These are phyloP conservation scores for Enteromius trimaculatus DNA, from an alignment of 2,797 vertebrate genomes.

Conservation along the genomic window DNA sequence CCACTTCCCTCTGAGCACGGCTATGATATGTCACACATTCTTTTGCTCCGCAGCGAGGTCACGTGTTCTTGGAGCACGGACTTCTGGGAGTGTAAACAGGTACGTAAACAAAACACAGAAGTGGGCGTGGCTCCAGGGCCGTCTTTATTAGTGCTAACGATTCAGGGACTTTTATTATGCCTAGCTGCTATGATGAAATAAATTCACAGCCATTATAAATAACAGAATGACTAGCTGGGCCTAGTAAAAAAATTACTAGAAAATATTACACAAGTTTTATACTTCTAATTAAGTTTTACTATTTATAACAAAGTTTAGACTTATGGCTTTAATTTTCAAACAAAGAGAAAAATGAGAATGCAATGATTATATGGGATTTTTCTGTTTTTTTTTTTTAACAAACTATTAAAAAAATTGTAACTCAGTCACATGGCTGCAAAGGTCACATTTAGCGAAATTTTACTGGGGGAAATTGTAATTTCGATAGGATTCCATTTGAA, in stretches of 20 bases:
- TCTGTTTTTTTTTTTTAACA: not conserved
- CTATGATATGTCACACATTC: conserved; percentile 76
- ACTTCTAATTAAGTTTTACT: not conserved
- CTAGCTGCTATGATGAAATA: not conserved
- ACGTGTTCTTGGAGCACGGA: conserved; percentile 78
- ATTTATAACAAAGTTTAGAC: not conserved
- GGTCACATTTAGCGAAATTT: not conserved
- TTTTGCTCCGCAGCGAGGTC: conserved; percentile 80
- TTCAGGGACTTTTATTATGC: conserved; percentile 3
- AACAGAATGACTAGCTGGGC: not conserved
- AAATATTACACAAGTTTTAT: not conserved
- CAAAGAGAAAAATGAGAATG: not conserved
- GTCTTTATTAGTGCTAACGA: conserved; percentile 57
- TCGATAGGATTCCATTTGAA: not conserved
- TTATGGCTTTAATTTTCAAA: conserved; percentile 8
- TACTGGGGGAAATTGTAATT: not conserved
- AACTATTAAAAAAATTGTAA: not conserved
- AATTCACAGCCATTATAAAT: not conserved
- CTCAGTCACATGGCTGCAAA: not conserved
- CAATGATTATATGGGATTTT: not conserved
- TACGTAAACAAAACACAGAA: conserved; percentile 72
- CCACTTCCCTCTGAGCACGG: conserved; percentile 62
- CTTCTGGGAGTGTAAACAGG: conserved; percentile 84
- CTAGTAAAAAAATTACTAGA: not conserved
- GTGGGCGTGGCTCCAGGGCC: conserved; percentile 62